Evolutionary conservation across 1,140 invertebrate genomes (phyloP).

Genomic region (Ctenoplectra terminalis): DNA sequence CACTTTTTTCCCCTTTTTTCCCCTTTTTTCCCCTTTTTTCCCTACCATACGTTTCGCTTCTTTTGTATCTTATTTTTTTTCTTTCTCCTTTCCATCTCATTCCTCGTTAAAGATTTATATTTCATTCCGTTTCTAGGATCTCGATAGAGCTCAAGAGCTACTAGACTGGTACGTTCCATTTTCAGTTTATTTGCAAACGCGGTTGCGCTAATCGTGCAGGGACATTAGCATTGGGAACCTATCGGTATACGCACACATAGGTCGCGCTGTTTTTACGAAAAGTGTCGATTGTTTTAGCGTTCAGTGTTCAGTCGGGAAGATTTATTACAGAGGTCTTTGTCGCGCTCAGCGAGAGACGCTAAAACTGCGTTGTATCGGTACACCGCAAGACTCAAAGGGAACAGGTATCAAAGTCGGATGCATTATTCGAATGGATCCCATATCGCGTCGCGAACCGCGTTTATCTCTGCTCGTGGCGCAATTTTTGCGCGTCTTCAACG

Average conservation of each 20-base stretch:
- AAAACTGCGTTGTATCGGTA: constrained; percentile 26
- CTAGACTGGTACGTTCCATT: too few species aligned
- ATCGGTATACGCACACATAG: not conserved
- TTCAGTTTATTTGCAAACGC: too few species aligned
- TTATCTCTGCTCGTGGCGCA: too few species aligned
- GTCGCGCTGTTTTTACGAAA: constrained; percentile 12
- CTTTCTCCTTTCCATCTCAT: not conserved
- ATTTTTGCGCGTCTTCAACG: too few species aligned
- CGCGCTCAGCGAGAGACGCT: not conserved
- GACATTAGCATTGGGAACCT: not conserved
- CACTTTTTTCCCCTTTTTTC: too few species aligned
- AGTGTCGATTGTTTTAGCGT: too few species aligned
- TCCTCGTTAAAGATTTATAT: not conserved
- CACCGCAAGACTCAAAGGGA: constrained; percentile 32
- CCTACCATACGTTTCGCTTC: not conserved
- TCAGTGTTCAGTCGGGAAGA: not conserved
- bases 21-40: too few species aligned
- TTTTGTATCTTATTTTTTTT: too few species aligned
- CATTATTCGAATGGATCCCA: constrained; percentile 55
- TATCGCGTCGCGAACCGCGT: too few species aligned
- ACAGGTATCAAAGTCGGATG: constrained; percentile 47
- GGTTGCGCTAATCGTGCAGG: too few species aligned
- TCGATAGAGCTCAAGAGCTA: not conserved
- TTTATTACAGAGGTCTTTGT: constrained; percentile 54
- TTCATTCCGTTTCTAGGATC: not conserved